Evolutionary conservation across 2,888 invertebrate species (phyloP).

Genomic region (Tolmerus cingulatus): DNA sequence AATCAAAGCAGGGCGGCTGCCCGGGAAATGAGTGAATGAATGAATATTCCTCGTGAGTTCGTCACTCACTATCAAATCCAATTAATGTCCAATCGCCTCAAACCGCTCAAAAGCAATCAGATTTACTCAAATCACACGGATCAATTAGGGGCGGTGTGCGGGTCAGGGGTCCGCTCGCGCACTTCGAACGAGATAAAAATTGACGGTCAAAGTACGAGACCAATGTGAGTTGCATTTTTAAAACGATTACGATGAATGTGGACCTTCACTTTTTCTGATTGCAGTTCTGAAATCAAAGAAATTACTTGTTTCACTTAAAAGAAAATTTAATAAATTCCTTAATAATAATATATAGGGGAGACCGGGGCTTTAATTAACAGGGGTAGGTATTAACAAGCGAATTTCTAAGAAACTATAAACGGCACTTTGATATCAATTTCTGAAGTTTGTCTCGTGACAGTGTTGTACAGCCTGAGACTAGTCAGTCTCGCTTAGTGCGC

Average conservation of each 20-base stretch:
- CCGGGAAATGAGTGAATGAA: not conserved
- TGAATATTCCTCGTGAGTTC: not conserved
- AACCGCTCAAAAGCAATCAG: not conserved
- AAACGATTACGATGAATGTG: not conserved
- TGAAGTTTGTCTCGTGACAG: no score
- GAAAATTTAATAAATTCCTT: no score
- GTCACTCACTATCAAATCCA: conserved; percentile 11
- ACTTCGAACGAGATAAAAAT: not conserved
- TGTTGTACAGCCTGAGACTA: no score
- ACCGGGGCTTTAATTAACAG: no score
- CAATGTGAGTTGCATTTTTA: not conserved
- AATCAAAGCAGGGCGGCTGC: not conserved
- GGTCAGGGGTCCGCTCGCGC: not conserved
- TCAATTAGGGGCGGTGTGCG: not conserved
- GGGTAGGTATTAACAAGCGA: no score
- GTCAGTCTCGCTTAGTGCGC: no score
- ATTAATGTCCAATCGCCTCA: not conserved
- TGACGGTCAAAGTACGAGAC: not conserved
- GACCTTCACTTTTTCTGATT: not conserved
- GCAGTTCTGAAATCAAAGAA: no score
- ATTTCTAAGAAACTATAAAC: no score
- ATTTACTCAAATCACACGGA: conserved; percentile 21
- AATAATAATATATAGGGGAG: no score
- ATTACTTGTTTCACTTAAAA: no score
- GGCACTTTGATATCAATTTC: no score